A percentile compares a stretch with the other conserved stretches of the same genome.
Conservation (phyloP, 2,797 vertebrate genomes). For the Thunnus albacares region DNA sequence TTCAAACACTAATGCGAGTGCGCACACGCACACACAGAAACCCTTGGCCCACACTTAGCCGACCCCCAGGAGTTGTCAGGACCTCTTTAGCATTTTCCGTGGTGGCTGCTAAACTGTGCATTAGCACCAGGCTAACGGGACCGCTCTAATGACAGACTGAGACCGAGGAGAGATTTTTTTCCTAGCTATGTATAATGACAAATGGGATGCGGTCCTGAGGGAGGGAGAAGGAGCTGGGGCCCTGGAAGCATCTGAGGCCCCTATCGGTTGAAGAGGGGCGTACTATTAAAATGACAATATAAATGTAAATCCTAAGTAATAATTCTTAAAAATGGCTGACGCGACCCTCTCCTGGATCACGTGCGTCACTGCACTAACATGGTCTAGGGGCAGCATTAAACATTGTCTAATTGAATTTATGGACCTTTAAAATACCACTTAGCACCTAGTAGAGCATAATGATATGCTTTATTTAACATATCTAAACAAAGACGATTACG, state of each 20-base stretch:
- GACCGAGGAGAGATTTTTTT: conserved; percentile 50
- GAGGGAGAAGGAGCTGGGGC: conserved; percentile 84
- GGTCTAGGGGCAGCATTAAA: conserved; percentile 82
- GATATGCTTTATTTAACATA: conserved; percentile 88
- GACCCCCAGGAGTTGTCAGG: conserved; percentile 88
- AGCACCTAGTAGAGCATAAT: conserved; percentile 83
- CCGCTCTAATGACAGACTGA: conserved; percentile 75
- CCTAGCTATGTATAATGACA: conserved; percentile 76
- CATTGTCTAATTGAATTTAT: conserved; percentile 90
- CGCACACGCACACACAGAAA: conserved; percentile 63
- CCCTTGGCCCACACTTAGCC: conserved; percentile 79
- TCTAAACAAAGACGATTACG: conserved; percentile 86
- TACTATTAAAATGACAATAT: conserved; percentile 91
- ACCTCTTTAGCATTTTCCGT: conserved; percentile 90
- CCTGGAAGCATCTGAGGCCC: conserved; percentile 90
- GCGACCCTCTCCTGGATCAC: conserved; percentile 63
- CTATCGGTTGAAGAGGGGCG: conserved; percentile 70
- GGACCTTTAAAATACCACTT: conserved; percentile 88
- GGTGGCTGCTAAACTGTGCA: conserved; percentile 91
- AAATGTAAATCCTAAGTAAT: conserved; percentile 90
- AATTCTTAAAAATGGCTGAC: conserved; percentile 87
- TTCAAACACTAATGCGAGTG: conserved; percentile 67
- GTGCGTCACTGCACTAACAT: conserved; percentile 76
- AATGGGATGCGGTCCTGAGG: conserved; percentile 87
- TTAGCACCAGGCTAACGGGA: conserved; percentile 87